Conservation (phyloP, 2,113 vertebrate genomes). For the Hucho hucho region DNA sequence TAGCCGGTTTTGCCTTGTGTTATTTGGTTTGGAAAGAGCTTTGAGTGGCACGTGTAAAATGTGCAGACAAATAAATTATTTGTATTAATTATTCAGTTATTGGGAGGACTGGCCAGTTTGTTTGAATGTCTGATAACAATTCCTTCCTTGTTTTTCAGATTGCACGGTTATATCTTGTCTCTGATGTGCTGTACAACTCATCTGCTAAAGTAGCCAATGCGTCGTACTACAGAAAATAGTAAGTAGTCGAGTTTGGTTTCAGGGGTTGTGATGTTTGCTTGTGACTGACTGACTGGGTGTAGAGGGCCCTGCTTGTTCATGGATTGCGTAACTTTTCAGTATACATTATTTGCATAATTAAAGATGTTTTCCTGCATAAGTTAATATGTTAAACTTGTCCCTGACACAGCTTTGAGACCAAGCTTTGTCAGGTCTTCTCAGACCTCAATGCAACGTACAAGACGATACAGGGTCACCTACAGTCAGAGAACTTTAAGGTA, state of each 20-base stretch:
- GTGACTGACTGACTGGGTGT: not conserved
- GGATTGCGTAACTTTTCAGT: too few species aligned
- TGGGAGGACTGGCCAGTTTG: not conserved
- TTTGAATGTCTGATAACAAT: too few species aligned
- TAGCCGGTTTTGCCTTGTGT: not conserved
- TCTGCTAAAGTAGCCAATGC: slow-evolving; percentile 98
- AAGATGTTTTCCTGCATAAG: not conserved
- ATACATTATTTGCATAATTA: not conserved
- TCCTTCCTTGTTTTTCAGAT: slow-evolving; percentile 77
- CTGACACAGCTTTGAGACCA: slow-evolving; percentile 93
- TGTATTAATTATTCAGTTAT: too few species aligned
- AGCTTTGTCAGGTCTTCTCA: slow-evolving; percentile 96
- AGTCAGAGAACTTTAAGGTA: slow-evolving; percentile 99
- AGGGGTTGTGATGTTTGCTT: not conserved
- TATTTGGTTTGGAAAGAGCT: not conserved
- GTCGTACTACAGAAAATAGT: slow-evolving; percentile 99
- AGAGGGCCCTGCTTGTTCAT: not conserved
- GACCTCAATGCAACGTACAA: slow-evolving; percentile 97
- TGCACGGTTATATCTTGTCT: slow-evolving; percentile 95
- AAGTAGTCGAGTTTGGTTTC: slow-evolving; percentile 66
- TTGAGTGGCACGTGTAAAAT: too few species aligned
- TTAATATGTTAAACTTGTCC: slow-evolving; percentile 50
- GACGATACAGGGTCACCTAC: slow-evolving; percentile 97
- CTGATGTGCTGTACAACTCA: slow-evolving; percentile 97
- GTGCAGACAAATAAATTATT: too few species aligned